A percentile compares a stretch with the other conserved stretches of the same genome.
Evolutionary conservation across 2,888 invertebrate genomes (phyloP).

Genomic region (Drosophila algonquin): DNA sequence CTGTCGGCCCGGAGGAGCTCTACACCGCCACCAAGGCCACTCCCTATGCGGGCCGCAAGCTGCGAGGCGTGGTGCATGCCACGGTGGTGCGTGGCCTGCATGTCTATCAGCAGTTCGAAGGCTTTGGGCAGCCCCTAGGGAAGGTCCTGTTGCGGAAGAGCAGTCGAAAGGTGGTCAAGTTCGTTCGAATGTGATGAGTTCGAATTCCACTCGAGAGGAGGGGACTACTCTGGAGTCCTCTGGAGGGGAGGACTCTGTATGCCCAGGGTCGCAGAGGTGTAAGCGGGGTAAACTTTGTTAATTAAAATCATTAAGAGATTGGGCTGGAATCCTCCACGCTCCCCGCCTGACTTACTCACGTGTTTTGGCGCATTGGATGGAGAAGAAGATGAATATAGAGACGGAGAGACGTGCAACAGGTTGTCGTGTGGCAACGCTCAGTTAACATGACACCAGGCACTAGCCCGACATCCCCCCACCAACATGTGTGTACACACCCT

Average conservation of each 20-base stretch:
- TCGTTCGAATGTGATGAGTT: slow-evolving; percentile 69
- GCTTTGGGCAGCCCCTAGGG: slow-evolving; percentile 83
- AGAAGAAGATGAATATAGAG: background rate
- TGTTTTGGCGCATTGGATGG: slow-evolving; percentile 4
- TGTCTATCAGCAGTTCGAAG: slow-evolving; percentile 85
- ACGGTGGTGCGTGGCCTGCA: slow-evolving; percentile 88
- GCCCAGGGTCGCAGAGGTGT: background rate
- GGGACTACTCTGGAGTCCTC: too few relatives aligned
- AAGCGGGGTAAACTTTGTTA: slow-evolving; percentile 40
- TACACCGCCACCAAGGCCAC: slow-evolving; percentile 89
- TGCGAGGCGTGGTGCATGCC: slow-evolving; percentile 87
- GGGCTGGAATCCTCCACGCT: slow-evolving; percentile 15
- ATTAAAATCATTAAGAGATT: slow-evolving; percentile 51
- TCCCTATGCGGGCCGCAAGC: slow-evolving; percentile 87
- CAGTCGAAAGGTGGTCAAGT: slow-evolving; percentile 82
- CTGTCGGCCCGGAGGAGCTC: slow-evolving; percentile 86
- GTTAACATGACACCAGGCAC: slow-evolving; percentile 50
- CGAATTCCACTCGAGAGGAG: background rate
- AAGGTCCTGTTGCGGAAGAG: slow-evolving; percentile 81
- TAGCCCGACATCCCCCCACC: background rate
- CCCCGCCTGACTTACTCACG: background rate
- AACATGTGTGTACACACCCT: slow-evolving; percentile 10
- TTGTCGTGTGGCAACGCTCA: slow-evolving; percentile 71
- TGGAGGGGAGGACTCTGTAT: too few relatives aligned
- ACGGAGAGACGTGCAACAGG: slow-evolving; percentile 69